These are phyloP conservation scores for Atrichornis clamosus DNA, from an alignment of 2,113 vertebrate genomes.

Conservation along the genomic window DNA sequence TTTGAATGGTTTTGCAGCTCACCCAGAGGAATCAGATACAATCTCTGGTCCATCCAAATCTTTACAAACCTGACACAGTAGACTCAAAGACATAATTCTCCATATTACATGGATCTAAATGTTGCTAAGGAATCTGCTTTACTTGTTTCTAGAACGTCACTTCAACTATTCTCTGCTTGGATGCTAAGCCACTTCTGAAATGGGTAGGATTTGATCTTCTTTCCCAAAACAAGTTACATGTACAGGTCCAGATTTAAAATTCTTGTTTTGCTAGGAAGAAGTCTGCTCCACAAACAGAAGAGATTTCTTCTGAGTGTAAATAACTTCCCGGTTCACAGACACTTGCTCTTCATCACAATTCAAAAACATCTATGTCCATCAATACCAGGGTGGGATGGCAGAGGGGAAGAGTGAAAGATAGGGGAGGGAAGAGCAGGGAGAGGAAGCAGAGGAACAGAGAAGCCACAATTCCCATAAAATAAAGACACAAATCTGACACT, in stretches of 20 bases:
- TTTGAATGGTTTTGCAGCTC: neutral
- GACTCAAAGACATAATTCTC: neutral
- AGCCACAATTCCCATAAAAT: neutral
- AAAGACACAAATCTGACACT: neutral
- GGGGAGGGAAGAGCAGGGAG: neutral
- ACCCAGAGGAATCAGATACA: neutral
- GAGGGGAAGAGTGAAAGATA: neutral
- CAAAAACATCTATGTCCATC: neutral
- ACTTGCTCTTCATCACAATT: neutral
- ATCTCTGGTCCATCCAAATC: neutral
- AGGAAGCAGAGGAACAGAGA: neutral
- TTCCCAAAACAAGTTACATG: neutral
- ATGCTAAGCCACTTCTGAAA: neutral
- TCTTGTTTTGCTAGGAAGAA: neutral
- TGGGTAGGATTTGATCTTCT: neutral
- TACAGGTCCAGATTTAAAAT: neutral
- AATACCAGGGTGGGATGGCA: too few species aligned
- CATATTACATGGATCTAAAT: neutral
- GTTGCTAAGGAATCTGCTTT: neutral
- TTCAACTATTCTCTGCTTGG: neutral
- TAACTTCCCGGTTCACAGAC: neutral
- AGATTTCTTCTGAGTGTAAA: neutral
- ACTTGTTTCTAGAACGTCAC: neutral
- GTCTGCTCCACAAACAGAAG: neutral
- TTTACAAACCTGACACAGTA: neutral